These are phyloP conservation scores for Typhlichthys eigenmanni DNA, from an alignment of 2,797 vertebrate species.

Conservation along the genomic window DNA sequence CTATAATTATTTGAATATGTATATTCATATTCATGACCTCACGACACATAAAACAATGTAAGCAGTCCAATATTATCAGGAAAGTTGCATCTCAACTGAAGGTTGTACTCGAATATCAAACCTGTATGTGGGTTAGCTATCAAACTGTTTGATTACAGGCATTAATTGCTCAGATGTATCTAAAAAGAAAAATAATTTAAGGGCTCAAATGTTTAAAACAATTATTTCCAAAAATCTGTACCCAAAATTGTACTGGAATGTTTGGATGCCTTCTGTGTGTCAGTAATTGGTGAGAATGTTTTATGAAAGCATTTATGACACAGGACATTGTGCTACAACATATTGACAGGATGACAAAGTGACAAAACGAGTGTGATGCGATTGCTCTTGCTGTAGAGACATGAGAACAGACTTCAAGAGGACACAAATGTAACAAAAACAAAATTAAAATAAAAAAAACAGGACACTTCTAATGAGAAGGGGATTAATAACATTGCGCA, in stretches of 20 bases:
- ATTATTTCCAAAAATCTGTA: neutral
- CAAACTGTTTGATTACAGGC: constrained; percentile 1
- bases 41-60: constrained; percentile 18
- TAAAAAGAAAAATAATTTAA: neutral
- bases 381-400: constrained; percentile 11
- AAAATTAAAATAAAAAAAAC: neutral
- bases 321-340: no score
- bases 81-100: neutral
- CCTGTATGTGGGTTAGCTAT: constrained; percentile 23
- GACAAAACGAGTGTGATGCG: neutral
- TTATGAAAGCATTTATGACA: neutral
- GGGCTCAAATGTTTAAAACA: constrained; percentile 5
- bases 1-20: constrained; percentile 20
- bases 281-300: neutral
- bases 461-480: constrained; percentile 32
- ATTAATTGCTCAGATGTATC: neutral
- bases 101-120: no score
- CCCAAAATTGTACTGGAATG: constrained; percentile 32
- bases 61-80: neutral
- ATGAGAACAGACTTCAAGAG: constrained; percentile 26
- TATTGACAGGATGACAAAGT: no score
- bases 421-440: constrained; percentile 11
- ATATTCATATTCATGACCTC: neutral
- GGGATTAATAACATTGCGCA: constrained; percentile 68
- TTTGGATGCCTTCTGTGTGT: constrained; percentile 6